Evolutionary conservation across 37 sponge, comb jelly and placozoan species (phyloP), one percentile per base, ranked within the genome.

Genomic region (Axinella damicornis): DNA sequence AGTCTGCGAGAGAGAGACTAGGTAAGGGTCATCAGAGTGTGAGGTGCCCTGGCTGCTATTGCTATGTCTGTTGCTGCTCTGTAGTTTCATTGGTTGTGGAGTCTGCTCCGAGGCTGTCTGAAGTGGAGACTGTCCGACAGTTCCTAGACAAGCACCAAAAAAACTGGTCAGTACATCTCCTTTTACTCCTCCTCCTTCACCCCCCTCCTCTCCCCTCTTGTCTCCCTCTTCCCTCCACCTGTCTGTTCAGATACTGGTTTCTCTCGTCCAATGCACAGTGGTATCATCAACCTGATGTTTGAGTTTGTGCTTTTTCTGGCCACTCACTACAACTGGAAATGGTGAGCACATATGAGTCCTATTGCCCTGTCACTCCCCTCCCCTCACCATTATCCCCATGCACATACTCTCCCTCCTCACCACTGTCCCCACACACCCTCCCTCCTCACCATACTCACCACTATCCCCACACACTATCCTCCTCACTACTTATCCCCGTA

Each of bases 271-370:
- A 46, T 46, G 46, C 9, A 36, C 70, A 84, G 85, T 27, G 91
- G 91, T 21, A 54, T 85, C 5, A 65, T 90, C 27, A 32, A 69
- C 31, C 58, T 90, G 53, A 53, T 90, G 40, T 80, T 52, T 53
- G 31, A 85, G 6, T 90, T 73, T 74, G 35, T 85, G 12, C 55
- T 24, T 22, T 28, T 80, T 21, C 76, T 90, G 37, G 74, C 91
- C 34, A 65, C 38, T 0, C 86, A 75, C 41, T 90, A 85, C 53
- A 41, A 90, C 61, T 53, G 41, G 24, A 80, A 80, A 27, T 90
- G 91, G 91, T 90, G 63, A 28, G 79, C 14, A 13, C 2, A 22
- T 62, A 5, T 28, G 24, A 12, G 6, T 46, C 46, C 46, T 46
- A 9, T 46, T 9, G 9, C 46, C 46, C 46, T 9, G 9, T 46